Conservation (phyloP, 2,797 vertebrate species). For the Cynopterus sphinx region DNA sequence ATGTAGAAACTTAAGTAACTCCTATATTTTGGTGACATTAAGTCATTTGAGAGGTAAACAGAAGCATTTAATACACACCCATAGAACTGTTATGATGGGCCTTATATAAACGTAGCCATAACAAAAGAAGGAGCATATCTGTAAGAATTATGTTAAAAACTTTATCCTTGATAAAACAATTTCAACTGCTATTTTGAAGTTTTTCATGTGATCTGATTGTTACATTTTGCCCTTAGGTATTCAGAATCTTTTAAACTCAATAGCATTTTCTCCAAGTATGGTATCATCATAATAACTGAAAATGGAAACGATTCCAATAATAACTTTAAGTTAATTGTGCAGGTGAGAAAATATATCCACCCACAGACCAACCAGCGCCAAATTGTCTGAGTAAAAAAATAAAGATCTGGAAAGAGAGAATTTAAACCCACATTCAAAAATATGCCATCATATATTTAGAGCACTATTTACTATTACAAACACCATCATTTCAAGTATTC, state of each 20-base stretch:
- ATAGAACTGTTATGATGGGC: background rate
- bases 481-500: background rate
- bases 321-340: conserved; percentile 74
- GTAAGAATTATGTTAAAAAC: background rate
- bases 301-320: conserved; percentile 74
- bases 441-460: conserved; percentile 40
- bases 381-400: conserved; percentile 67
- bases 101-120: background rate
- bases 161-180: conserved; percentile 34
- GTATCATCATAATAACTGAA: conserved; percentile 66
- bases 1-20: background rate
- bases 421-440: conserved; percentile 35
- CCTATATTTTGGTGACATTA: background rate
- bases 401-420: conserved; percentile 58
- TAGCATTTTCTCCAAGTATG: conserved; percentile 69
- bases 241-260: conserved; percentile 67
- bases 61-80: background rate
- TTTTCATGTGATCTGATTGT: conserved; percentile 23
- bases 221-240: conserved; percentile 69
- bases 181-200: conserved; percentile 55
- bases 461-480: conserved; percentile 47
- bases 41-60: background rate
- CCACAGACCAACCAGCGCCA: conserved; percentile 70
- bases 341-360: conserved; percentile 75
- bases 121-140: background rate